Base-by-base conservation (phyloP, 2,888 invertebrate species). In the Drosophila antonietae region DNA sequence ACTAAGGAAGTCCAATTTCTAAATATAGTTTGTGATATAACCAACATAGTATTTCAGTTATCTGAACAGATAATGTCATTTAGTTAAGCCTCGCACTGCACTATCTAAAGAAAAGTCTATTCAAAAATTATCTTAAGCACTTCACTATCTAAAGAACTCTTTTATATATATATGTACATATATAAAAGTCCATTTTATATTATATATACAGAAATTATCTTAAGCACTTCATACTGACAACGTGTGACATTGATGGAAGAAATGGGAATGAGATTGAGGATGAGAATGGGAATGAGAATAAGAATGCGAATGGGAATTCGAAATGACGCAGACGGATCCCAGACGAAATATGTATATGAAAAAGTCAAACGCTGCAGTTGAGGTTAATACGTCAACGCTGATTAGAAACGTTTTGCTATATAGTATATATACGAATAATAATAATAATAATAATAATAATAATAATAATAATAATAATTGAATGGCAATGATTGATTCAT, bases 401-500 rank as follows among this genome's bases (percentile, higher is more conserved):
- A 66, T 66, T 53, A 66, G 52, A 18, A 41, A 31, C n/a, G 35
- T 14, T n/a, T 46, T 23, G 28, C 46, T 41, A 18, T 9, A 41
- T n/a, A 41, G 3, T n/a, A 7, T 6, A 46, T 14, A 28, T 39
- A 39, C 8, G 0, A 37, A 12, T 20, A 28, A 53, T 14, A 53
- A 15, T 39, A 28, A 28, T 39, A 28, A 23, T 23, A 53, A 15
- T 39, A 28, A 28, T 39, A 28, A 23, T 23, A n/a, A n/a, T n/a
- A 23, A 41, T 15, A 15, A 20, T 35, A 20, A 49, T 8, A 66
- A 43, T 14, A 55, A 47, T 59, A 51, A 33, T 59, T 44, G 20
- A 35, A 35, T 5, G 15, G 5, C 20, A 28, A 67, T 67, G 35
- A 66, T 67, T 66, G 41, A 67, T 67, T 56, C 56, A 15, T 37